Conservation (phyloP, 2,888 invertebrate genomes). For the Leucozona laternaria region DNA sequence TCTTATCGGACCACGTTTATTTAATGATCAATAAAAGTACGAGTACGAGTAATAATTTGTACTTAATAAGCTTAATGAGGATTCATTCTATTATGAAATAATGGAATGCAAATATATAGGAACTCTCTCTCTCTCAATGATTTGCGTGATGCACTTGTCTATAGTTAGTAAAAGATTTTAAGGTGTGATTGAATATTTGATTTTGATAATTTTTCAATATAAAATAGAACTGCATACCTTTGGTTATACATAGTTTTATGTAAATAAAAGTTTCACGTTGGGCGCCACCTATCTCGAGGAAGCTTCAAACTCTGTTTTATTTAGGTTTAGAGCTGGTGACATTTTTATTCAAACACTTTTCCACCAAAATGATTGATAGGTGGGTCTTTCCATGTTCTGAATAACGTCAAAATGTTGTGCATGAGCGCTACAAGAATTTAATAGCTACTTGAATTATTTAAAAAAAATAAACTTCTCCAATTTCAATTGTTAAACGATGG, state of each 20-base stretch:
- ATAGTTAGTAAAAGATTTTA: neutral
- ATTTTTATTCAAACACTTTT: no score
- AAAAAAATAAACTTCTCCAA: neutral
- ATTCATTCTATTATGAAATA: neutral
- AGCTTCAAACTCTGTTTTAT: neutral
- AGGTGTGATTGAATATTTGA: neutral
- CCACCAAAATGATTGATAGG: no score
- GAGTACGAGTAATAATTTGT: slow-evolving; percentile 31
- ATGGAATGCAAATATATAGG: slow-evolving; percentile 7
- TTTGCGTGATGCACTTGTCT: neutral
- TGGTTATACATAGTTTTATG: no score
- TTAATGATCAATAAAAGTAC: slow-evolving; percentile 26
- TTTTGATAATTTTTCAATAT: neutral
- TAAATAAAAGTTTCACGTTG: slow-evolving; percentile 1
- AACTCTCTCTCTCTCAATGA: neutral
- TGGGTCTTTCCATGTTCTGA: neutral
- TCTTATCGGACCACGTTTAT: slow-evolving; percentile 25
- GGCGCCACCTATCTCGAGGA: neutral
- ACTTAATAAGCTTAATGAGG: slow-evolving; percentile 37
- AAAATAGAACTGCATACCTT: neutral
- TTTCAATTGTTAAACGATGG: no score
- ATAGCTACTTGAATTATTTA: no score
- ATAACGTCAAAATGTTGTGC: neutral
- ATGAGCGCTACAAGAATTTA: neutral
- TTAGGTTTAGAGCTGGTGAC: neutral